Base-by-base conservation (phyloP, 2,888 invertebrate genomes). In the Tholera decimalis region DNA sequence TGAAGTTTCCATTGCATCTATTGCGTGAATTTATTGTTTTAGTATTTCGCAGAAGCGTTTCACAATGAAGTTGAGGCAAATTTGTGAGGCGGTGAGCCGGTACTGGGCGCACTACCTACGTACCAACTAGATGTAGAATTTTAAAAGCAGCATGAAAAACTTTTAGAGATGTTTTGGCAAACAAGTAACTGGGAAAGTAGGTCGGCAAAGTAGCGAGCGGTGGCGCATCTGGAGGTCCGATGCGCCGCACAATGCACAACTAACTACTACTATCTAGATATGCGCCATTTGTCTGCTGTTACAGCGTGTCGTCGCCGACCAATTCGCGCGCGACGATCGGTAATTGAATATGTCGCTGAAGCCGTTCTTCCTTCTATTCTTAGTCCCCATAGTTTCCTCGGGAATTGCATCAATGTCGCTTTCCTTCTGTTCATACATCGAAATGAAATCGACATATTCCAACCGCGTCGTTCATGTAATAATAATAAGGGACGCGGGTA, bases 151-250 rank as follows among this genome's bases (percentile, higher is more conserved):
- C 37, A 77, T 57, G 81, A 75, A 83, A 83, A 85, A 85, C 73
- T 88, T 86, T 80, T 53, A 61, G 66, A 79, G 80, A 79, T 72
- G 77, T 85, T 88, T 87, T 87, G 87, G 86, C 87, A 85, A 85
- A 86, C 85, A 84, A 83, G 79, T 78, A 82, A 79, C 77, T 77
- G 61, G 62, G 57, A 62, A 86, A 83, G 83, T 85, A 68, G 87
- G 80, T 59, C 73, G 54, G 54, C 63, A 64, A 24, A 66, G 64
- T 54, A 50, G 63, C 47, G 63, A 61, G 51, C 55, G 41, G 60
- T 47, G 54, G 61, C 53, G 60, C 65, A 46, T 51, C 63, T 61
- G 47, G 74, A 66, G 57, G 39, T 41, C 51, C 49, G 44, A 47
- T 70, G 50, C 46, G 26, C 63, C 50, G 35, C 44, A 49, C 54